These are phyloP conservation scores for Epiblema foenella DNA, from an alignment of 2,888 invertebrate species.

Conservation along the genomic window DNA sequence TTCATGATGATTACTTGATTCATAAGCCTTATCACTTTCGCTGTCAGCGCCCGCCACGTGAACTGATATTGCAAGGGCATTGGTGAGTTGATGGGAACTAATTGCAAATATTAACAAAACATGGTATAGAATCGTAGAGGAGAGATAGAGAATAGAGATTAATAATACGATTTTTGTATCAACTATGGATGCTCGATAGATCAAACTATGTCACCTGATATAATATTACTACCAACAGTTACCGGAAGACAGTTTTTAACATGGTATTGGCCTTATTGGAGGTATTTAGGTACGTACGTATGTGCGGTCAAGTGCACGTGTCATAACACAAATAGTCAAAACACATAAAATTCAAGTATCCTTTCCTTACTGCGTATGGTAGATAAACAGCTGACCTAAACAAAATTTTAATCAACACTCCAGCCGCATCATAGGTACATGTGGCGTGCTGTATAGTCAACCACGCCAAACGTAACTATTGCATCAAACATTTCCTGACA, in stretches of 20 bases:
- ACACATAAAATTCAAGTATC: too few species aligned
- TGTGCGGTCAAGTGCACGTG: background rate
- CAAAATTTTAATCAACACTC: conserved; percentile 12
- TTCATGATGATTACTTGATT: background rate
- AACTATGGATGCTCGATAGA: too few species aligned
- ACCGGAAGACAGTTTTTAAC: too few species aligned
- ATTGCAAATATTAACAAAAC: too few species aligned
- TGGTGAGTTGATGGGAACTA: background rate
- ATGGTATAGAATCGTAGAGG: too few species aligned
- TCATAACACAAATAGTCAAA: too few species aligned
- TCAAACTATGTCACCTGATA: too few species aligned
- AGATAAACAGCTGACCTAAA: background rate
- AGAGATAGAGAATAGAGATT: too few species aligned
- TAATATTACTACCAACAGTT: too few species aligned
- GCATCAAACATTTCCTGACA: conserved; percentile 44
- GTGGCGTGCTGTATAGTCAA: background rate
- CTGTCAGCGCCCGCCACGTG: background rate
- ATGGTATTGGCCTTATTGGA: background rate
- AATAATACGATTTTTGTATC: too few species aligned
- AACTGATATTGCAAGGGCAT: background rate
- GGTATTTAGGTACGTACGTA: too few species aligned
- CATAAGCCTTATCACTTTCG: background rate
- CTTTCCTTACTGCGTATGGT: background rate
- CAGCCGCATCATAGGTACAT: background rate
- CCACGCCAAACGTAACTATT: conserved; percentile 32